Conservation (phyloP, 2,797 vertebrate species). For the Tenualosa ilisha region DNA sequence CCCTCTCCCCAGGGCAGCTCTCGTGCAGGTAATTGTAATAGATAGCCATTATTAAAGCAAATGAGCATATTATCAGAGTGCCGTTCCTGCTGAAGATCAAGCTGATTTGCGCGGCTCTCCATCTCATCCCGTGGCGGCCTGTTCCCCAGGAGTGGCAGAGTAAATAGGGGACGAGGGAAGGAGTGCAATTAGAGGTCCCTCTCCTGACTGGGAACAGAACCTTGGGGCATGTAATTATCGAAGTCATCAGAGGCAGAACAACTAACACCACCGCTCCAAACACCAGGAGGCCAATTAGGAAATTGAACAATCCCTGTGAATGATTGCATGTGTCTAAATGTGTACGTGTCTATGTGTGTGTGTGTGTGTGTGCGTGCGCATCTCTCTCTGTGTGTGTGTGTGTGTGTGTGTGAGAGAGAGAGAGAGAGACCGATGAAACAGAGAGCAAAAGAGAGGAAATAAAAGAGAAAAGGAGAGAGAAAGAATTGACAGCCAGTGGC, state of each 20-base stretch:
- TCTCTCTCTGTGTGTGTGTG: no score
- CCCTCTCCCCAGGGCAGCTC: constrained; percentile 25
- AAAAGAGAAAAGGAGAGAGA: not conserved
- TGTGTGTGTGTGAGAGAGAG: not conserved
- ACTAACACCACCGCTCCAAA: constrained; percentile 43
- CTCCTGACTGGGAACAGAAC: constrained; percentile 51
- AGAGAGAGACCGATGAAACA: not conserved
- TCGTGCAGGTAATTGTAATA: constrained; percentile 53
- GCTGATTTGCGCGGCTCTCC: constrained; percentile 40
- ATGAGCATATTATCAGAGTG: constrained; percentile 56
- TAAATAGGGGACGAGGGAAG: constrained; percentile 54
- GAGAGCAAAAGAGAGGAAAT: not conserved
- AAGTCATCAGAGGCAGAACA: constrained; percentile 47
- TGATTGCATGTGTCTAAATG: constrained; percentile 53
- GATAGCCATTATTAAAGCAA: constrained; percentile 55
- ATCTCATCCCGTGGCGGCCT: constrained; percentile 49
- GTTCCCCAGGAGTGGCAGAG: constrained; percentile 47
- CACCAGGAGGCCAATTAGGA: constrained; percentile 59
- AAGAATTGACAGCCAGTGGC: constrained; percentile 1
- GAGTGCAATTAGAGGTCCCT: constrained; percentile 57
- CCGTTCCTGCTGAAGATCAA: constrained; percentile 43
- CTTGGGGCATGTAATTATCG: constrained; percentile 59
- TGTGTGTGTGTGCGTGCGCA: not conserved
- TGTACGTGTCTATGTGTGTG: not conserved
- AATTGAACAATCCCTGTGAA: constrained; percentile 54